A percentile compares a stretch with the other conserved stretches of the same genome.
Evolutionary conservation across 2,113 vertebrate genomes (phyloP).

Genomic region (Butorides virescens): DNA sequence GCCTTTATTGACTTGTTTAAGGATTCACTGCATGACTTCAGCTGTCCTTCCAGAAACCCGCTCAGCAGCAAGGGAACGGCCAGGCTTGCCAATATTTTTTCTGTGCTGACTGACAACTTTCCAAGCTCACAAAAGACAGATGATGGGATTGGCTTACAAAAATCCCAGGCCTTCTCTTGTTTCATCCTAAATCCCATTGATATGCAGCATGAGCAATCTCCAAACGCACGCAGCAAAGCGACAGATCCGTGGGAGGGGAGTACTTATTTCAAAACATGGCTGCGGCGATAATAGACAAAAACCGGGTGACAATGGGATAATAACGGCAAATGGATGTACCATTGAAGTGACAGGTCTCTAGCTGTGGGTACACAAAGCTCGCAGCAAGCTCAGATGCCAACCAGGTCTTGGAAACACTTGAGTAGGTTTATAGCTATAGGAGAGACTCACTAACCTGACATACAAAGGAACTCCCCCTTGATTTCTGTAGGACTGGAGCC

Average conservation of each 20-base stretch:
- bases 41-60: neutral
- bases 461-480: neutral
- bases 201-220: neutral
- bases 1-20: neutral
- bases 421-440: neutral
- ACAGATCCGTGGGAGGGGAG: neutral
- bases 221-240: neutral
- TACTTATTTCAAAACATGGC: neutral
- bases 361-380: neutral
- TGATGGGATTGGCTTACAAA: neutral
- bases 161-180: neutral
- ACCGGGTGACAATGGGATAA: neutral
- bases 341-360: neutral
- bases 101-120: conserved; percentile 1
- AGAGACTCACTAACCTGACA: neutral
- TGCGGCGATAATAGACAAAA: neutral
- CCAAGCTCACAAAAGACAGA: conserved; percentile 8
- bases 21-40: neutral
- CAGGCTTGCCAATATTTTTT: neutral
- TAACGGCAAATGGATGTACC: neutral
- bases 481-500: neutral
- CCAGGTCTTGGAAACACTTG: neutral
- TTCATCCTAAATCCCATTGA: neutral
- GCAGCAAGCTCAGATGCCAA: neutral
- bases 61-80: neutral